Conservation (phyloP, 2,113 vertebrate species). For the Acinonyx jubatus region DNA sequence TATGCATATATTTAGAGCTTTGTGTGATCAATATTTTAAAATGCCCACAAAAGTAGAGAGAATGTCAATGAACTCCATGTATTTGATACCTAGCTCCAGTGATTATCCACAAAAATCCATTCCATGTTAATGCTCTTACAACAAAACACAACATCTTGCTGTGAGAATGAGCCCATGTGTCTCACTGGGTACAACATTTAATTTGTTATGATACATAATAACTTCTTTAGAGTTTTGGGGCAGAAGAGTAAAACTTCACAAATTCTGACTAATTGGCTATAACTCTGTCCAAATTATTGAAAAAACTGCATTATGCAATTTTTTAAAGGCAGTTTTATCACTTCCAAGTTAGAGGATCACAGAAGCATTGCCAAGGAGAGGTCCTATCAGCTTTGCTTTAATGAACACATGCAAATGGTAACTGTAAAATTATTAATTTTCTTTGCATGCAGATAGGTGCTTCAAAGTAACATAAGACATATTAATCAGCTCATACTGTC, state of each 20-base stretch:
- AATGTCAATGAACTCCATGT: not conserved
- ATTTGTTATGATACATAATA: not conserved
- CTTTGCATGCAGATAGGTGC: slow-evolving; percentile 17
- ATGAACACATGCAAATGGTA: not conserved
- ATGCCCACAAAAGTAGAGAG: not conserved
- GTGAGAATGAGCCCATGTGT: not conserved
- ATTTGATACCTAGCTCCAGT: too few species aligned
- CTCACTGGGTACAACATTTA: not conserved
- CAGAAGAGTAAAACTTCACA: slow-evolving; percentile 52
- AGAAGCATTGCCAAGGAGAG: not conserved
- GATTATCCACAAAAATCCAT: not conserved
- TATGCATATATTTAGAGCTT: not conserved
- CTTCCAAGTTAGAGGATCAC: slow-evolving; percentile 1
- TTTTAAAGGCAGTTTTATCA: slow-evolving; percentile 39
- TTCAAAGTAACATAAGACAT: slow-evolving; percentile 3
- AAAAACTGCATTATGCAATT: not conserved
- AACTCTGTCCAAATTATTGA: not conserved
- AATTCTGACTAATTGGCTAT: slow-evolving; percentile 46
- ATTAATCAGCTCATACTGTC: not conserved
- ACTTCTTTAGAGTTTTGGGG: slow-evolving; percentile 39
- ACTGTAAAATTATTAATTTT: slow-evolving; percentile 12
- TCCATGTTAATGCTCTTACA: not conserved
- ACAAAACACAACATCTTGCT: not conserved
- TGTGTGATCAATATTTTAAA: slow-evolving; percentile 18
- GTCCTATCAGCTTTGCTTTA: not conserved